Evolutionary conservation across 2,113 vertebrate genomes (phyloP).

Genomic region (Lophochroa leadbeateri): DNA sequence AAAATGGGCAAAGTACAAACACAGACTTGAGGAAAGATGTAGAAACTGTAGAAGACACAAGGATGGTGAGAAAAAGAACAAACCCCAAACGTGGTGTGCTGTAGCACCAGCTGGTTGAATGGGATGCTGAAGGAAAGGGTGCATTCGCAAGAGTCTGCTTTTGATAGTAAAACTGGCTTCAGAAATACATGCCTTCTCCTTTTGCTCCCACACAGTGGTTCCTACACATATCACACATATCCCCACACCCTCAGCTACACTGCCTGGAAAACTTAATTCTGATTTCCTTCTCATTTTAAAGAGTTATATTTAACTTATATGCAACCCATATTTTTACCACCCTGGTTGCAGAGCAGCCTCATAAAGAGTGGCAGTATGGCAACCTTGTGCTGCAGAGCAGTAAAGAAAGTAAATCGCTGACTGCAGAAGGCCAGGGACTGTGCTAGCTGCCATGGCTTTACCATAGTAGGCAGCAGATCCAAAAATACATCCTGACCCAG

Average conservation of each 20-base stretch:
- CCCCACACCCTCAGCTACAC: background rate
- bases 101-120: constrained; percentile 2
- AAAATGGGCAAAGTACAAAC: background rate
- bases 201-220: background rate
- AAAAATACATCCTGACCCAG: background rate
- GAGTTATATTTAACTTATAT: background rate
- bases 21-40: background rate
- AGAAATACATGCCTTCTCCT: background rate
- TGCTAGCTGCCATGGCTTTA: background rate
- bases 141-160: constrained; percentile 2
- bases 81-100: background rate
- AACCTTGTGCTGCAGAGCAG: background rate
- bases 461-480: background rate
- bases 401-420: background rate
- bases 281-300: background rate
- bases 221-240: background rate
- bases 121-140: background rate
- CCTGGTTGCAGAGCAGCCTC: background rate
- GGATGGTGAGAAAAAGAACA: constrained; percentile 9
- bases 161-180: constrained; percentile 2
- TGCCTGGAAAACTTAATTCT: background rate
- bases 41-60: constrained; percentile 7
- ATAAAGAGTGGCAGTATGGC: background rate
- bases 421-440: background rate
- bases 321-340: background rate